Percentiles rank a stretch among this genome's conserved stretches.
phyloP scores from a whole-genome alignment of 1,140 invertebrate species.

The Drosophila navojoa region DNA sequence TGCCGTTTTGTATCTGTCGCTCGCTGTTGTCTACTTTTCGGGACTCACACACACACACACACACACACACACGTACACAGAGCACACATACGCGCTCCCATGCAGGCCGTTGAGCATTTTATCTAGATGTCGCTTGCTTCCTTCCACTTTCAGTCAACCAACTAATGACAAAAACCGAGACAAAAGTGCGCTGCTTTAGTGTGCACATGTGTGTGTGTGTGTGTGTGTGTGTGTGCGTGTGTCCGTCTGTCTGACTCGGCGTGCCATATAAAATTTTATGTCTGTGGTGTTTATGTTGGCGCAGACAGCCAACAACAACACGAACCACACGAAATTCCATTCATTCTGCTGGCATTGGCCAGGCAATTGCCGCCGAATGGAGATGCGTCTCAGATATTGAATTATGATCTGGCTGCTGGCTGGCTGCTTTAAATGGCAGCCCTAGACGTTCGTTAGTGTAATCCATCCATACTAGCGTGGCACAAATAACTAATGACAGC shows the following conservation, averaged over 20 bases:
- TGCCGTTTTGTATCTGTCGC: constrained; percentile 72
- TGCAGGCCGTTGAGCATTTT: constrained; percentile 80
- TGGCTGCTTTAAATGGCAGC: constrained; percentile 73
- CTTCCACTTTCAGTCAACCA: constrained; percentile 60
- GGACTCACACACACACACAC: constrained; percentile 23
- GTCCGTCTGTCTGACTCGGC: constrained; percentile 24
- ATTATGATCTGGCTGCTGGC: constrained; percentile 66
- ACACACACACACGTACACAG: too few relatives aligned
- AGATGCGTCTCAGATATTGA: constrained; percentile 76
- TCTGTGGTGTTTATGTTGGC: constrained; percentile 63
- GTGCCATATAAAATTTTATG: constrained; percentile 78
- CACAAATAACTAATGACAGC: constrained; percentile 59
- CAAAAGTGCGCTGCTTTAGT: constrained; percentile 64
- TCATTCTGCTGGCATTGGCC: constrained; percentile 52
- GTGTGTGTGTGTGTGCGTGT: constrained; percentile 2
- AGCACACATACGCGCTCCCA: constrained; percentile 34
- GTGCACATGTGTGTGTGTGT: constrained; percentile 6
- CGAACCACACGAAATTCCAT: constrained; percentile 13
- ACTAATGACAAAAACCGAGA: constrained; percentile 78
- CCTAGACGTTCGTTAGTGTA: constrained; percentile 25
- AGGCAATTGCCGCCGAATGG: constrained; percentile 62
- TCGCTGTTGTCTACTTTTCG: constrained; percentile 71
- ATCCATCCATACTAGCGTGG: constrained; percentile 36
- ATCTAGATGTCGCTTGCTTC: constrained; percentile 64
- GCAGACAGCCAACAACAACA: constrained; percentile 45